Percentiles rank a stretch among this genome's conserved stretches.
phyloP scores from a whole-genome alignment of 2,113 vertebrate species.

The Corvus hawaiiensis region DNA sequence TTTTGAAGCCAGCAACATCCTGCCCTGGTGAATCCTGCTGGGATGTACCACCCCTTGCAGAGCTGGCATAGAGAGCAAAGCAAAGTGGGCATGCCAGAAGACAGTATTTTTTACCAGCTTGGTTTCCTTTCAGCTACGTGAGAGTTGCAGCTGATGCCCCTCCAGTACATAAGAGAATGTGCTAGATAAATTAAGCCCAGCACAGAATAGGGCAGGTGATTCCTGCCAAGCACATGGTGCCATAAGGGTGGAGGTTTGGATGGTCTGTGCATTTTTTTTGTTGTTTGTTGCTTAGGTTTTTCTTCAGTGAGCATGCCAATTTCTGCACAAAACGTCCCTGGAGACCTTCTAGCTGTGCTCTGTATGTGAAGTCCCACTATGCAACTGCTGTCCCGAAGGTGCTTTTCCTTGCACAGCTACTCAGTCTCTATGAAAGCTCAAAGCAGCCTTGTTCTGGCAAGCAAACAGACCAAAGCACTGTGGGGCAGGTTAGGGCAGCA shows the following conservation, averaged over 20 bases:
- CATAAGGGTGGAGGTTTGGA: background rate
- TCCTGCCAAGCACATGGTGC: background rate
- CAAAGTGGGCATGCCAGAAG: background rate
- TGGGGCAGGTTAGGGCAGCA: conserved; percentile 18
- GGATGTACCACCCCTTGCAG: background rate
- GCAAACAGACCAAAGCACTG: background rate
- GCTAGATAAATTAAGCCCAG: background rate
- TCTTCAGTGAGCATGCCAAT: background rate
- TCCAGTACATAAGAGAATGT: background rate
- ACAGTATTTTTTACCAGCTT: background rate
- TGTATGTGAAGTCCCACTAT: background rate
- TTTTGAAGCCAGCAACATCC: background rate
- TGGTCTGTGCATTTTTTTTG: background rate
- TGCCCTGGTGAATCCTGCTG: background rate
- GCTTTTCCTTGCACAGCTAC: background rate
- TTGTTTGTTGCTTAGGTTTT: background rate
- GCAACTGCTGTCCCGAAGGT: background rate
- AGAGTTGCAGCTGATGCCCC: background rate
- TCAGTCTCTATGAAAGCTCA: background rate
- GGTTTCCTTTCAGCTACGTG: background rate
- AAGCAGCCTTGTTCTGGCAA: conserved; percentile 48
- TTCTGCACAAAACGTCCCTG: background rate
- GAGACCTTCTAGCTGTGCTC: background rate
- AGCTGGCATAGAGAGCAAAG: background rate
- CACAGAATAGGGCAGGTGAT: background rate